phyloP scores from a whole-genome alignment of 2,888 invertebrate genomes.

The Ptychoptera albimana region DNA sequence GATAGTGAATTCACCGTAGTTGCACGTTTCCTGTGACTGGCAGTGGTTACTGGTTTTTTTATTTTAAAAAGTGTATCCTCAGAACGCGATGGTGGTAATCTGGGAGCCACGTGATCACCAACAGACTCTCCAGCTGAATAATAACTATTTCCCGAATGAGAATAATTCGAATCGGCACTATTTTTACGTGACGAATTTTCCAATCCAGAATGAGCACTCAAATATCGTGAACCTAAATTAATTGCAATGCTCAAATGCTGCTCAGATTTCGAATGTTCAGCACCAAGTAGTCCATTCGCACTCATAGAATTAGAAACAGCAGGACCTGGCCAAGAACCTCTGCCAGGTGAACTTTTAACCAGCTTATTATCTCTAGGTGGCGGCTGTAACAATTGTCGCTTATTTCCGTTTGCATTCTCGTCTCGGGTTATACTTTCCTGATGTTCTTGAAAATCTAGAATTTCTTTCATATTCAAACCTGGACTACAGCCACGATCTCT shows the following conservation, averaged over 20 bases:
- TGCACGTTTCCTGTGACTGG: slow-evolving; percentile 36
- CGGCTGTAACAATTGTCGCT: slow-evolving; percentile 25
- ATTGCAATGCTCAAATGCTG: slow-evolving; percentile 48
- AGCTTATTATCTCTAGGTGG: slow-evolving; percentile 53
- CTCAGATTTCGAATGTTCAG: slow-evolving; percentile 72
- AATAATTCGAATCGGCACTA: slow-evolving; percentile 41
- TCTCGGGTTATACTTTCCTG: slow-evolving; percentile 15
- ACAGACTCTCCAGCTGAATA: slow-evolving; percentile 25
- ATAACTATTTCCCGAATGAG: slow-evolving; percentile 36
- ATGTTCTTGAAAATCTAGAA: slow-evolving; percentile 19
- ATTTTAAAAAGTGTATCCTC: slow-evolving; percentile 52
- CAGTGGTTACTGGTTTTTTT: slow-evolving; percentile 26
- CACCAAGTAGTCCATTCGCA: slow-evolving; percentile 33
- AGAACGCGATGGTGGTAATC: slow-evolving; percentile 61
- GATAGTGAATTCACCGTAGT: slow-evolving; percentile 43
- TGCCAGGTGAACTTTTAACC: slow-evolving; percentile 57
- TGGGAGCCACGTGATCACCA: slow-evolving; percentile 20
- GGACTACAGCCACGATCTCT: slow-evolving; percentile 50
- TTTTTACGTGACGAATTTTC: slow-evolving; percentile 34
- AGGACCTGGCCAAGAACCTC: slow-evolving; percentile 79
- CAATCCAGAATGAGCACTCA: slow-evolving; percentile 31
- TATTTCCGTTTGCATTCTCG: slow-evolving; percentile 12
- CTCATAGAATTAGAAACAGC: slow-evolving; percentile 33
- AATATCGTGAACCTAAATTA: slow-evolving; percentile 39
- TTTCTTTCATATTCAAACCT: slow-evolving; percentile 26